phyloP scores from a whole-genome alignment of 1,140 invertebrate genomes.

The Ridgeia piscesae region DNA sequence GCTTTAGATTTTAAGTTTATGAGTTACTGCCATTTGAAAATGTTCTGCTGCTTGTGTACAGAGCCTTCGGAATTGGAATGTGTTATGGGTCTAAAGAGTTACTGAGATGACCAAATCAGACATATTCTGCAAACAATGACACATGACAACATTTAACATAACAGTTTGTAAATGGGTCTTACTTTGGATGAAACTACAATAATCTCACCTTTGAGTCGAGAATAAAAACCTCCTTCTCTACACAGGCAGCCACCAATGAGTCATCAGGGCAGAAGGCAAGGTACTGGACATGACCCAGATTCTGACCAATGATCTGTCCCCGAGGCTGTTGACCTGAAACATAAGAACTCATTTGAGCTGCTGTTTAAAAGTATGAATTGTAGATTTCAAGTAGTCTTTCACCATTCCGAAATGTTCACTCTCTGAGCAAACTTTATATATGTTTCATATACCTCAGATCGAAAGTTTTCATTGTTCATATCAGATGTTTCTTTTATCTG shows the following conservation, averaged over 20 bases:
- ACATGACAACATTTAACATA: neutral
- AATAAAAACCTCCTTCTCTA: conserved; percentile 32
- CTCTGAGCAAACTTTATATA: neutral
- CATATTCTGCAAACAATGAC: neutral
- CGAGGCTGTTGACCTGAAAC: conserved; percentile 26
- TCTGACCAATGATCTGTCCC: conserved; percentile 32
- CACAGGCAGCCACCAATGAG: conserved; percentile 36
- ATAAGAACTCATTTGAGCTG: neutral
- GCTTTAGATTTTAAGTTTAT: too few species aligned
- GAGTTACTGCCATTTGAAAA: too few species aligned
- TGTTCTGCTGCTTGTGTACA: too few species aligned
- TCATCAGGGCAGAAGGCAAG: conserved; percentile 36
- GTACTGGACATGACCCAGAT: conserved; percentile 31
- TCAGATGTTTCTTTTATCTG: too few species aligned
- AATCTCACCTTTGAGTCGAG: conserved; percentile 17
- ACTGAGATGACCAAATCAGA: neutral
- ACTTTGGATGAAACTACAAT: neutral
- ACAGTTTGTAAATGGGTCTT: neutral
- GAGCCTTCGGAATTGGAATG: too few species aligned
- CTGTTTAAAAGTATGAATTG: neutral
- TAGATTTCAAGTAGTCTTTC: neutral
- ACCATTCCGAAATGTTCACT: neutral
- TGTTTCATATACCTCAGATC: neutral
- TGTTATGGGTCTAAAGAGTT: too few species aligned
- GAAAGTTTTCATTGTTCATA: too few species aligned